These are phyloP conservation scores for Julus scanicus DNA, from an alignment of 2,888 invertebrate genomes.

Conservation along the genomic window DNA sequence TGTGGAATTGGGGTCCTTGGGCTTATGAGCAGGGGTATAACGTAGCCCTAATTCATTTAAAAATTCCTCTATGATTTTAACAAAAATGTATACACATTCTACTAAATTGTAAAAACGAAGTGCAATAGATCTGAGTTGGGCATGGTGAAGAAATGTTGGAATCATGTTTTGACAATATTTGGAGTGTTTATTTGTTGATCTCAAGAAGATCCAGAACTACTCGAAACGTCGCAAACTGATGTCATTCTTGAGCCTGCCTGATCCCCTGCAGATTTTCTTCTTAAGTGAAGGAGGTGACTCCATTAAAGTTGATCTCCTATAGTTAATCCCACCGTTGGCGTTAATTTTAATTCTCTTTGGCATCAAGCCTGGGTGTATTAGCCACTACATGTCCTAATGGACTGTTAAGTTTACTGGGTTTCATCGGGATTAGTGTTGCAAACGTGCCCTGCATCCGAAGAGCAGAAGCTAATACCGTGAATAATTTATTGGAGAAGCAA, in stretches of 20 bases:
- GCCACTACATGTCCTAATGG: background rate
- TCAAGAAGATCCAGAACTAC: too few relatives aligned
- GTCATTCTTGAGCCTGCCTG: background rate
- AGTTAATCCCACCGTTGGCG: background rate
- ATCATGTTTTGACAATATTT: too few relatives aligned
- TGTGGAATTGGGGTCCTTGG: background rate
- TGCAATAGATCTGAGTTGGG: too few relatives aligned
- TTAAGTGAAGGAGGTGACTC: background rate
- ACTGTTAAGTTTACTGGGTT: background rate
- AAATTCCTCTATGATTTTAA: too few relatives aligned
- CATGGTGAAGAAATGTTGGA: too few relatives aligned
- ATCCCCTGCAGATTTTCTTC: background rate
- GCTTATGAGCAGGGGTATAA: background rate
- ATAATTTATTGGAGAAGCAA: background rate
- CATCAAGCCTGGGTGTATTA: background rate
- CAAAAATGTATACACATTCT: too few relatives aligned
- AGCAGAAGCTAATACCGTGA: background rate
- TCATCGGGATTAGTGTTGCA: background rate
- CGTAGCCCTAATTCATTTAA: background rate
- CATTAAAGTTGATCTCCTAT: background rate
- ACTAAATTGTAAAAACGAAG: too few relatives aligned
- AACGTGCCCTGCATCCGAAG: background rate
- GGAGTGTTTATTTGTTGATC: too few relatives aligned
- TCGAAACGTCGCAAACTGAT: background rate
- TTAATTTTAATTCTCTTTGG: conserved; percentile 11